phyloP scores from a whole-genome alignment of 2,888 invertebrate species.

The Tanytarsus gracilentus region DNA sequence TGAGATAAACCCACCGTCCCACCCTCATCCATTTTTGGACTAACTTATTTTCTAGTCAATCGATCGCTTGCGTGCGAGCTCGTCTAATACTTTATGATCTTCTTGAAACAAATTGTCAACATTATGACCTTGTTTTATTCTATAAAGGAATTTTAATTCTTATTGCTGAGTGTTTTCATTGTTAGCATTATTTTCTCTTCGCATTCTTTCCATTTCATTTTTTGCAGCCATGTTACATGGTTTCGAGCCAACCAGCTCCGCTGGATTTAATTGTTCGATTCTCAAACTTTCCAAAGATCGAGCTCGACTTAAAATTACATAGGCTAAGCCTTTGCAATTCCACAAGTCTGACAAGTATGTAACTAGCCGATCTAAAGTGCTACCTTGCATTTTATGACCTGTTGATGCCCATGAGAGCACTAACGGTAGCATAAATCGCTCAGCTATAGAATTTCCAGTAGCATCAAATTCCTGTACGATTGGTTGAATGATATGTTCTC shows the following conservation, averaged over 20 bases:
- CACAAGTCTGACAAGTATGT: slow-evolving; percentile 33
- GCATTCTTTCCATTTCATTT: slow-evolving; percentile 30
- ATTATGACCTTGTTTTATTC: no score
- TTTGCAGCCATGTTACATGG: slow-evolving; percentile 29
- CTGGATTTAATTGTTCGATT: slow-evolving; percentile 32
- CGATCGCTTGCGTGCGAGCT: no score
- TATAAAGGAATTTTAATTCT: no score
- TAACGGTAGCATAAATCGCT: slow-evolving; percentile 32
- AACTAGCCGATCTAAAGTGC: slow-evolving; percentile 32
- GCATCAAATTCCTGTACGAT: slow-evolving; percentile 7
- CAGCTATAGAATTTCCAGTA: slow-evolving; percentile 32
- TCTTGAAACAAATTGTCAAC: no score
- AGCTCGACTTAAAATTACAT: slow-evolving; percentile 34
- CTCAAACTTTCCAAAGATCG: slow-evolving; percentile 32
- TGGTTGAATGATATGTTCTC: slow-evolving; percentile 31
- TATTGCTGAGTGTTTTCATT: no score
- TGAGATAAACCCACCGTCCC: no score
- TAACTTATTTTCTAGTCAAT: no score
- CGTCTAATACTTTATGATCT: no score
- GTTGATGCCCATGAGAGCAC: slow-evolving; percentile 31
- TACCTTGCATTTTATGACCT: slow-evolving; percentile 30
- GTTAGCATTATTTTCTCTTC: no score
- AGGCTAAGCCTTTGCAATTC: slow-evolving; percentile 34
- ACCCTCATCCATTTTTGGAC: no score
- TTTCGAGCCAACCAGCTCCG: slow-evolving; percentile 28